phyloP scores from a whole-genome alignment of 2,888 invertebrate genomes.

The Drosophila kanekoi region DNA sequence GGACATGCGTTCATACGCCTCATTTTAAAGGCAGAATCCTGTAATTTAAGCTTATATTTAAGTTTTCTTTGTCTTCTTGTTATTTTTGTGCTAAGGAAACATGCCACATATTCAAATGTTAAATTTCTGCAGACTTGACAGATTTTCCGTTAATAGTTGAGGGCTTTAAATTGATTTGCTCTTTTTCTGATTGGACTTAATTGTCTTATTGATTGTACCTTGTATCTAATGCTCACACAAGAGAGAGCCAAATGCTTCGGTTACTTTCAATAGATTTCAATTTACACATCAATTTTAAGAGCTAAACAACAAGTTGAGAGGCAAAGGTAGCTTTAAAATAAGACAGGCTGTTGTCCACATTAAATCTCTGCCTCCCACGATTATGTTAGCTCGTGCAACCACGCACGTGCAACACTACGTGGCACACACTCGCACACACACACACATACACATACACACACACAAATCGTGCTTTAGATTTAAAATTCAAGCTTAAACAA shows the following conservation, averaged over 20 bases:
- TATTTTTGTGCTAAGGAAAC: conserved; percentile 33
- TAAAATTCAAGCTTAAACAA: conserved; percentile 48
- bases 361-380: background rate
- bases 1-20: too few species aligned
- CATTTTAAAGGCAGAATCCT: conserved; percentile 56
- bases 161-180: too few species aligned
- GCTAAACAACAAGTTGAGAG: too few species aligned
- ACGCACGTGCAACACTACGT: background rate
- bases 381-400: background rate
- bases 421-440: conserved; percentile 14
- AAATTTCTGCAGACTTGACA: conserved; percentile 29
- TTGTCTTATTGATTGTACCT: too few species aligned
- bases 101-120: conserved; percentile 52
- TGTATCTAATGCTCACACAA: too few species aligned
- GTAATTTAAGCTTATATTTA: conserved; percentile 21
- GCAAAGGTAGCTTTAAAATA: too few species aligned
- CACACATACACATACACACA: conserved; percentile 6
- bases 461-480: conserved; percentile 10
- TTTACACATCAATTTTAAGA: too few species aligned
- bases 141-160: conserved; percentile 17
- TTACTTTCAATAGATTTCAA: too few species aligned
- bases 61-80: conserved; percentile 45
- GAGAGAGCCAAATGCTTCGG: too few species aligned
- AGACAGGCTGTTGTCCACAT: too few species aligned
- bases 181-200: too few species aligned